phyloP scores from a whole-genome alignment of 2,888 invertebrate species.

The Oxyteleia sp. region DNA sequence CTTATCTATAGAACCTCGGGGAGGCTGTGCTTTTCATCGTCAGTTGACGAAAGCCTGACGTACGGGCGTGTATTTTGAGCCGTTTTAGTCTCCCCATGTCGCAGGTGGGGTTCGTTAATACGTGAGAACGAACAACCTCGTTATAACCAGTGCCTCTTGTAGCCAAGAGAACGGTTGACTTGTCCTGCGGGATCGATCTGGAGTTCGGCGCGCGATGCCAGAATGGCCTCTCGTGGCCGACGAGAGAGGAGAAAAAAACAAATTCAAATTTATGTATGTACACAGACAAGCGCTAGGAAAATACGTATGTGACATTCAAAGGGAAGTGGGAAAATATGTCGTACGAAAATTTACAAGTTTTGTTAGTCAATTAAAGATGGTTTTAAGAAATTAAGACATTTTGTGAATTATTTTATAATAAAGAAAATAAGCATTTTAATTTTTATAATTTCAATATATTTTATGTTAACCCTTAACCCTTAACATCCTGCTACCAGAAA shows the following conservation, averaged over 20 bases:
- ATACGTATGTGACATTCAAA: no score
- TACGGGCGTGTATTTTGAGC: constrained; percentile 67
- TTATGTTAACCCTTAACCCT: no score
- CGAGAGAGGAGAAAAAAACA: constrained; percentile 34
- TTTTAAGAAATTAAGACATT: no score
- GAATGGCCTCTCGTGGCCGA: constrained; percentile 46
- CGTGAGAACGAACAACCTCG: constrained; percentile 74
- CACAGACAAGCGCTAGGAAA: constrained; percentile 31
- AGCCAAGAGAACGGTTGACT: constrained; percentile 61
- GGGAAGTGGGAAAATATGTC: no score
- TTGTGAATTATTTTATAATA: no score
- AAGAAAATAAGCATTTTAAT: no score
- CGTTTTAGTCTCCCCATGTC: constrained; percentile 60
- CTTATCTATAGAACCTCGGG: constrained; percentile 61
- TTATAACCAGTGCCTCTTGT: constrained; percentile 68
- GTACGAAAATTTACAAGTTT: no score
- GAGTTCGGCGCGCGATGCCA: constrained; percentile 42
- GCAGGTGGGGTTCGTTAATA: constrained; percentile 73
- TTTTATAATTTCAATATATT: no score
- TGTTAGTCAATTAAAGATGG: no score
- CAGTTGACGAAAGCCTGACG: constrained; percentile 64
- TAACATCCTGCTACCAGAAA: no score
- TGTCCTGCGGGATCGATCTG: constrained; percentile 65
- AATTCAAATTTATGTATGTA: constrained; percentile 47
- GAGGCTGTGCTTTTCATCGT: constrained; percentile 56